Conservation (phyloP, 92 coral and sea anemone genomes). For the Palythoa caribaeorum region DNA sequence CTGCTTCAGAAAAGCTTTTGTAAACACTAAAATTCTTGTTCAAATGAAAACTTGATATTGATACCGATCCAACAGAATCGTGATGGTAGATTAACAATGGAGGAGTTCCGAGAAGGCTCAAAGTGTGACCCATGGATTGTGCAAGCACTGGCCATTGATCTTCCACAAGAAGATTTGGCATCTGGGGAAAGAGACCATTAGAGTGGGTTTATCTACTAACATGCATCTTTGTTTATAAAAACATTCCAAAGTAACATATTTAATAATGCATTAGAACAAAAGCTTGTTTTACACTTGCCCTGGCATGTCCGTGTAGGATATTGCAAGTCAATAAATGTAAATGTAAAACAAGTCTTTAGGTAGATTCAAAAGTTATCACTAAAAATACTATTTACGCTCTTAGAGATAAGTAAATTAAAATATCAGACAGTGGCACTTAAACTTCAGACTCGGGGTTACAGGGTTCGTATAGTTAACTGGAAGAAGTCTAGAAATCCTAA, state of each 20-base stretch:
- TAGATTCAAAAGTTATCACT: neutral
- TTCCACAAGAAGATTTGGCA: slow-evolving; percentile 78
- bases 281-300: neutral
- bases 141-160: slow-evolving; percentile 93
- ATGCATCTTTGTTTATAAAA: neutral
- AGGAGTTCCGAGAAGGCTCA: slow-evolving; percentile 97
- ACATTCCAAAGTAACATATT: neutral
- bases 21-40: too few relatives aligned
- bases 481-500: too few relatives aligned
- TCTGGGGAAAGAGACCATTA: slow-evolving; percentile 19
- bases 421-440: neutral
- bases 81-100: slow-evolving; percentile 93
- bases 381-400: neutral
- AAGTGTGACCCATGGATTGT: slow-evolving; percentile 98
- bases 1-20: too few relatives aligned
- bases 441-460: neutral
- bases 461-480: too few relatives aligned
- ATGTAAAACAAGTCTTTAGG: neutral
- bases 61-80: slow-evolving; percentile 68
- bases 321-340: too few relatives aligned
- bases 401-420: neutral
- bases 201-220: neutral
- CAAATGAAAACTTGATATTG: neutral
- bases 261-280: neutral
- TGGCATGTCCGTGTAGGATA: too few relatives aligned